A percentile compares a stretch with the other conserved stretches of the same genome.
phyloP scores from a whole-genome alignment of 1,140 invertebrate species.

The Rhopalosiphum padi region DNA sequence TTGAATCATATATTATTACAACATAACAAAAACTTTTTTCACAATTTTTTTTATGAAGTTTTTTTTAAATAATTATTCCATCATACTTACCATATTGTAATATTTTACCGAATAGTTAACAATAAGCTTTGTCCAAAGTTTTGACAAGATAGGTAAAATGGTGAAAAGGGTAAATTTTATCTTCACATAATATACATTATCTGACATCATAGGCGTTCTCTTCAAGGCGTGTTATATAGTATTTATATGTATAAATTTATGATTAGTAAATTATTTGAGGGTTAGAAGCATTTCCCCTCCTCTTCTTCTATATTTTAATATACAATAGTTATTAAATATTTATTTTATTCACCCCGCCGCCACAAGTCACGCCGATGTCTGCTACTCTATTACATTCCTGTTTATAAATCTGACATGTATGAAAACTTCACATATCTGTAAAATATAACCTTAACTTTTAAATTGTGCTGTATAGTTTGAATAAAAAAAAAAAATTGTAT shows the following conservation, averaged over 20 bases:
- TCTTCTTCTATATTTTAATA: background rate
- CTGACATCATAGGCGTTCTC: background rate
- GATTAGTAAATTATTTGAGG: background rate
- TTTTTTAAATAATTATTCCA: background rate
- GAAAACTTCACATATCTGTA: background rate
- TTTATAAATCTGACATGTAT: background rate
- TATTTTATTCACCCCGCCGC: background rate
- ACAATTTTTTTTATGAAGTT: background rate
- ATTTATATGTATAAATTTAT: background rate
- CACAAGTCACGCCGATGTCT: background rate
- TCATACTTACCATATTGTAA: background rate
- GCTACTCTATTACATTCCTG: background rate
- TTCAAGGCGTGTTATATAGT: background rate
- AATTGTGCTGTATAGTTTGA: too few relatives aligned
- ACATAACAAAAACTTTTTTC: background rate
- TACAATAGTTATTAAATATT: background rate
- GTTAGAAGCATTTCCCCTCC: background rate
- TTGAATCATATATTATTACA: background rate
- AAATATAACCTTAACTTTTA: too few relatives aligned
- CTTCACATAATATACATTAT: background rate
- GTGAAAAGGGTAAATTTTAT: background rate
- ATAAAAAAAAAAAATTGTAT: too few relatives aligned
- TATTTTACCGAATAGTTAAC: background rate
- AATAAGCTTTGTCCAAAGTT: background rate
- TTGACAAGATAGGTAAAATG: background rate